phyloP scores from a whole-genome alignment of 2,113 vertebrate species.

The Elgaria multicarinata region DNA sequence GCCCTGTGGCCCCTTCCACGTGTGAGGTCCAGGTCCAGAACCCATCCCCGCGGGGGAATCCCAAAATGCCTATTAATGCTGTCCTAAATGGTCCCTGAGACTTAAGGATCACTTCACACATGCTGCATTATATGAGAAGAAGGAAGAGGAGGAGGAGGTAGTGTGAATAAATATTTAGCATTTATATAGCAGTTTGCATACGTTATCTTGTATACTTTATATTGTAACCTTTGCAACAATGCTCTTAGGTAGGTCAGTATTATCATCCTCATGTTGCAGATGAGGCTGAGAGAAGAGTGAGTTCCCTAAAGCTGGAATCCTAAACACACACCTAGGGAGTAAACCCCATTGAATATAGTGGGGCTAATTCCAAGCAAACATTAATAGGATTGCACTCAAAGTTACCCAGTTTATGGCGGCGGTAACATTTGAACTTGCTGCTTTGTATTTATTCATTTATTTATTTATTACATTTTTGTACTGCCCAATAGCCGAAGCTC shows the following conservation, averaged over 20 bases:
- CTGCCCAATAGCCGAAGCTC: too few species aligned
- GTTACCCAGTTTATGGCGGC: not conserved
- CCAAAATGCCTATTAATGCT: too few species aligned
- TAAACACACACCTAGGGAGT: not conserved
- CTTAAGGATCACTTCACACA: too few species aligned
- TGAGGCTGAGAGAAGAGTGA: not conserved
- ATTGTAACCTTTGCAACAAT: not conserved
- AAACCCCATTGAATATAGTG: not conserved
- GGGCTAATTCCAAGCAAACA: not conserved
- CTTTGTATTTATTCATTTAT: too few species aligned
- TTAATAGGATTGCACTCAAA: not conserved
- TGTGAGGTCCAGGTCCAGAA: not conserved
- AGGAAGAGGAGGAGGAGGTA: not conserved
- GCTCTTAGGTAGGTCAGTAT: not conserved
- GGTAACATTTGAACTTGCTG: not conserved
- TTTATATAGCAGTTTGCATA: not conserved
- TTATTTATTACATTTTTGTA: too few species aligned
- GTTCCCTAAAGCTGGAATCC: not conserved
- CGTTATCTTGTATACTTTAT: not conserved
- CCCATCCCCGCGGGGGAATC: too few species aligned
- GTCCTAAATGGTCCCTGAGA: too few species aligned
- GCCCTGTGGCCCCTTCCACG: not conserved
- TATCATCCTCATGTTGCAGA: too few species aligned
- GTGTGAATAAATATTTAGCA: not conserved
- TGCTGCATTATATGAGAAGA: not conserved